A percentile compares a stretch with the other conserved stretches of the same genome.
phyloP scores from a whole-genome alignment of 2,888 invertebrate genomes.

The Drepanosiphum platanoidis region DNA sequence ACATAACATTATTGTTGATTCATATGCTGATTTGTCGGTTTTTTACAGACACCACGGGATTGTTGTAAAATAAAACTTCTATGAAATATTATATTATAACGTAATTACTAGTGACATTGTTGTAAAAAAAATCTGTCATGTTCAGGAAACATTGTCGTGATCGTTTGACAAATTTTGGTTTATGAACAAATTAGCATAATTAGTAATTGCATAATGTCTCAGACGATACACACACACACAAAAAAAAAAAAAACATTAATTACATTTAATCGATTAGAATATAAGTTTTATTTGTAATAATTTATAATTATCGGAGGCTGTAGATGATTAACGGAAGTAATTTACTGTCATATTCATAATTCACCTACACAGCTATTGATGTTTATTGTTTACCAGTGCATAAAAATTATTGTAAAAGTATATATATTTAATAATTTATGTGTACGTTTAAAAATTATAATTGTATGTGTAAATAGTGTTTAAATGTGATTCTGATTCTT shows the following conservation, averaged over 20 bases:
- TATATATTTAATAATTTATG: background rate
- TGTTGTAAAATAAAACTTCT: background rate
- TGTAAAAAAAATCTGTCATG: background rate
- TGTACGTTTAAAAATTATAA: background rate
- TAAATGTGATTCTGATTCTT: background rate
- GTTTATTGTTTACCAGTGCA: background rate
- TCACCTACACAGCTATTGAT: background rate
- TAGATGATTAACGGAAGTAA: background rate
- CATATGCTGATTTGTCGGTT: conserved; percentile 10
- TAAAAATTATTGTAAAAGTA: background rate
- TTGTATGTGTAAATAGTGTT: conserved; percentile 11
- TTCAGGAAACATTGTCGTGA: background rate
- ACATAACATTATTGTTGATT: background rate
- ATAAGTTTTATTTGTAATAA: conserved; percentile 12
- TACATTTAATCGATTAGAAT: background rate
- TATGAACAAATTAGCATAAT: conserved; percentile 20
- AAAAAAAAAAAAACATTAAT: background rate
- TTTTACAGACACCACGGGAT: background rate
- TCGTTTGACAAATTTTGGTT: background rate
- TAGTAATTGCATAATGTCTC: background rate
- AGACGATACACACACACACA: background rate
- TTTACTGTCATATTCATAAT: background rate
- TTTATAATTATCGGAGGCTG: conserved; percentile 27
- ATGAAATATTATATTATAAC: background rate
- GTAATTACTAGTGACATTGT: background rate